Evolutionary conservation across 2,888 invertebrate species (phyloP).

Genomic region (Cataglyphis albicans): DNA sequence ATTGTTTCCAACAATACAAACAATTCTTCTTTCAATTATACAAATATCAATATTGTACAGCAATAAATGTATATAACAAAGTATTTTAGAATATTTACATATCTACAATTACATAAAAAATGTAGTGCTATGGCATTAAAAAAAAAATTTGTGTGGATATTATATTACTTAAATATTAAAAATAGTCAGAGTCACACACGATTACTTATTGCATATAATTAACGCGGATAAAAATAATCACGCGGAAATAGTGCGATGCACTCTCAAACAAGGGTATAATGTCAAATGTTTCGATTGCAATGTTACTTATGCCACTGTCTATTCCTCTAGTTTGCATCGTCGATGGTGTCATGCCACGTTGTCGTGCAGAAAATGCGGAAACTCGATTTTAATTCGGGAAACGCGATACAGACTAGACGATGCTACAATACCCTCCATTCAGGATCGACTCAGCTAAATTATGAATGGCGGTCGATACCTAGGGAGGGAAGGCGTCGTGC

Average conservation of each 20-base stretch:
- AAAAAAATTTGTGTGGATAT: not conserved
- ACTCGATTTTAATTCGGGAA: slow-evolving; percentile 68
- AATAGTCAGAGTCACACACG: not conserved
- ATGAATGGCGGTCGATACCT: slow-evolving; percentile 85
- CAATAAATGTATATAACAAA: not conserved
- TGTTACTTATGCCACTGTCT: not conserved
- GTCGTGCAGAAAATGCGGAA: slow-evolving; percentile 55
- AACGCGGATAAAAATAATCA: not conserved
- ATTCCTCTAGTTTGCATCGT: not conserved
- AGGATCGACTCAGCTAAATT: slow-evolving; percentile 83
- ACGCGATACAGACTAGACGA: slow-evolving; percentile 65
- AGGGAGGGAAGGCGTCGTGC: slow-evolving; percentile 66
- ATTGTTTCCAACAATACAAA: not conserved
- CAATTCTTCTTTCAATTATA: too few species aligned
- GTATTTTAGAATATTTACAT: not conserved
- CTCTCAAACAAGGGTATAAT: not conserved
- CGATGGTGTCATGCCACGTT: not conserved
- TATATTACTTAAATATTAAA: not conserved
- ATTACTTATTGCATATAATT: slow-evolving; percentile 1
- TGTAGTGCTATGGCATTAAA: not conserved
- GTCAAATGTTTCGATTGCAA: not conserved
- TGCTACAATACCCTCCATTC: slow-evolving; percentile 78
- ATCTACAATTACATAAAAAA: not conserved
- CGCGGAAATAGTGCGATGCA: not conserved
- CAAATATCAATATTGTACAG: not conserved